Conservation (phyloP, 2,888 invertebrate species). For the Tyria jacobaeae region DNA sequence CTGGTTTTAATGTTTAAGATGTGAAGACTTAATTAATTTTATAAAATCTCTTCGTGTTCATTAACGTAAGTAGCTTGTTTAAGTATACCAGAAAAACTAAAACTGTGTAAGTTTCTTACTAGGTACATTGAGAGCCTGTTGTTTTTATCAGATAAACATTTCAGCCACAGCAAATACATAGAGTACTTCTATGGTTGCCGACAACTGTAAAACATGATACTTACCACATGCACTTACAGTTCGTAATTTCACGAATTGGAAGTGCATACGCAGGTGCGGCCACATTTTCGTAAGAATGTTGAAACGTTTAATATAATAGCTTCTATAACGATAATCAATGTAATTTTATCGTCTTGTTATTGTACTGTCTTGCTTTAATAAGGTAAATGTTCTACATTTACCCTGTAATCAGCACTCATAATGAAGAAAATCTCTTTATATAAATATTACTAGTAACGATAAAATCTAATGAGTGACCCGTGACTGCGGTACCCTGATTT, state of each 20-base stretch:
- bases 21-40: not conserved
- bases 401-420: too few species aligned
- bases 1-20: not conserved
- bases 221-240: conserved; percentile 29
- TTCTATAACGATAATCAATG: not conserved
- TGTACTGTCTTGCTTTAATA: too few species aligned
- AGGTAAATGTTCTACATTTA: too few species aligned
- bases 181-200: conserved; percentile 42
- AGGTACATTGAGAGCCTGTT: conserved; percentile 15
- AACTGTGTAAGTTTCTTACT: conserved; percentile 5
- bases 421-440: too few species aligned
- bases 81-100: not conserved
- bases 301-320: not conserved
- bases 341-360: too few species aligned
- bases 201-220: conserved; percentile 32
- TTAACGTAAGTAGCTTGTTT: not conserved
- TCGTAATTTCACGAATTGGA: conserved; percentile 4
- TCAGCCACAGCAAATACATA: conserved; percentile 36
- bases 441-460: too few species aligned
- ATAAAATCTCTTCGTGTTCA: not conserved
- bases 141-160: conserved; percentile 38
- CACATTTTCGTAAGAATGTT: not conserved
- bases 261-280: not conserved
- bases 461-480: not conserved
- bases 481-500: not conserved